Evolutionary conservation across 2,113 vertebrate species (phyloP), one percentile per base, ranked within the genome.

Genomic region (Microtus ochrogaster): DNA sequence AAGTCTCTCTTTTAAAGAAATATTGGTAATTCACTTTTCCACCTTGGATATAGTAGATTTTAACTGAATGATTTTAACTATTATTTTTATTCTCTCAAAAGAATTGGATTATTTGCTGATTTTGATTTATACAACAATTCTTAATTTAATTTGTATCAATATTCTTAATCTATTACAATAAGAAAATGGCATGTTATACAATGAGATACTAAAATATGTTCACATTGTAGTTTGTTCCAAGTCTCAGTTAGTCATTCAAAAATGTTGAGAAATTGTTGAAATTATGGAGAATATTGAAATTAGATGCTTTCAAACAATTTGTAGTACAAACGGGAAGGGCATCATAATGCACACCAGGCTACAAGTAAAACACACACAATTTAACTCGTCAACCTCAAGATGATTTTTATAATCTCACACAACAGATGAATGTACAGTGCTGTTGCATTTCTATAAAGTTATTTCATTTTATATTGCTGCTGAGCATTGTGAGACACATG

Each of bases 181-280:
- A 55, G 36, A 77, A 58, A 95, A 94, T 95, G 41, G 66, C 44
- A 22, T 72, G 86, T 89, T 41, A 87, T 87, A 49, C 79, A 92
- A 73, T 74, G 74, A 65, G 13, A 44, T 58, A 68, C 16, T 66
- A 74, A 94, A 92, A 36, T 58, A 88, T 21, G 44, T 72, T 61
- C 63, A 65, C 72, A 89, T 84, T 68, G 55, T 76, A 70, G 72
- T 85, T 84, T 63, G 65, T 76, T 49, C n/a, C 17, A 17, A 41
- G 8, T 77, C 81, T 90, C 14, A 49, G 41, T 81, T 33, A 61
- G 22, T 84, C 72, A 44, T 66, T 44, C 28, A 87, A 70, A 89
- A 58, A 26, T 21, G 1, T 12, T 28, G 24, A 83, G 5, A 41
- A 36, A 52, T n/a, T 76, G 36, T 86, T 39, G 41, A 85, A 77